These are phyloP conservation scores for Tachina lurida DNA, from an alignment of 2,888 invertebrate species.

Conservation along the genomic window DNA sequence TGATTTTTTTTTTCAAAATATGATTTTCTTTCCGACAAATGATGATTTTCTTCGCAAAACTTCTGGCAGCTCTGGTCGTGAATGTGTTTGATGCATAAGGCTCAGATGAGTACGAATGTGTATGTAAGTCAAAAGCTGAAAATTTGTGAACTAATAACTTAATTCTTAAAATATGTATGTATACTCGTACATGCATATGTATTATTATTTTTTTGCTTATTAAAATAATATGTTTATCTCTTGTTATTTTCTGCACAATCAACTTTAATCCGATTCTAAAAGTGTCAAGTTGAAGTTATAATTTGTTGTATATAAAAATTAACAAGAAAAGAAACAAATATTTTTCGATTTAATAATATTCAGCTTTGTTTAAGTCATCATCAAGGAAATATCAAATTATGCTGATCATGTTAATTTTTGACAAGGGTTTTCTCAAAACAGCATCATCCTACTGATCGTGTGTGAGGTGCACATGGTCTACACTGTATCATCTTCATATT, in stretches of 20 bases:
- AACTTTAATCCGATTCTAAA: slow-evolving; percentile 42
- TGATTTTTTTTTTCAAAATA: too few relatives aligned
- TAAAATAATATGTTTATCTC: slow-evolving; percentile 8
- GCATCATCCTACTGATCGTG: not conserved
- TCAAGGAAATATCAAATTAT: slow-evolving; percentile 68
- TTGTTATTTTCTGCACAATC: slow-evolving; percentile 46
- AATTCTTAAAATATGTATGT: not conserved
- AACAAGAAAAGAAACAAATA: slow-evolving; percentile 15
- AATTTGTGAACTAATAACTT: not conserved
- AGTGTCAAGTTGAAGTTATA: slow-evolving; percentile 68
- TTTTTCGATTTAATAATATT: slow-evolving; percentile 49
- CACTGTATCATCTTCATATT: slow-evolving; percentile 50
- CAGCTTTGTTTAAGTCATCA: slow-evolving; percentile 36
- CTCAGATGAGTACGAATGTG: not conserved
- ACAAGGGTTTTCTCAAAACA: slow-evolving; percentile 60
- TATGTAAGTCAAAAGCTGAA: not conserved
- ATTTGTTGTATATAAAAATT: slow-evolving; percentile 60
- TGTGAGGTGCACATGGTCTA: slow-evolving; percentile 1
- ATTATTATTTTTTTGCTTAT: not conserved
- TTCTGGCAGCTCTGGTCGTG: too few relatives aligned
- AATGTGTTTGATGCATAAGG: too few relatives aligned
- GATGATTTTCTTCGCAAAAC: too few relatives aligned
- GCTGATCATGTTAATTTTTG: slow-evolving; percentile 64
- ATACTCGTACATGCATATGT: not conserved
- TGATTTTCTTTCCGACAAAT: too few relatives aligned